Conservation (phyloP, 2,797 vertebrate species). For the Clarias laeviceps region DNA sequence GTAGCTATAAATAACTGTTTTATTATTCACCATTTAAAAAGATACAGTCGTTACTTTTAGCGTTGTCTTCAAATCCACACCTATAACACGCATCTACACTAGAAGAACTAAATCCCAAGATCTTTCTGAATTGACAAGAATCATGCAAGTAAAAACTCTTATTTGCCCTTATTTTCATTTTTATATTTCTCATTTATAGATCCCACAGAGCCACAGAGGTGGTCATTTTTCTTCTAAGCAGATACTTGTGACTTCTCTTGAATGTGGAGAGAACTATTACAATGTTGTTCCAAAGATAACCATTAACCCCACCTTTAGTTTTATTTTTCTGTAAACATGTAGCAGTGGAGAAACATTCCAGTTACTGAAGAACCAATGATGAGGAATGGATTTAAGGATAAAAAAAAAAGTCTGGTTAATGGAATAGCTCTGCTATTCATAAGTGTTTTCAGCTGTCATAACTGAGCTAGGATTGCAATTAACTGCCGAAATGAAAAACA, state of each 20-base stretch:
- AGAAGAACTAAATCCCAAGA: neutral
- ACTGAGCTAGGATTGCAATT: neutral
- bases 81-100: neutral
- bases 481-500: neutral
- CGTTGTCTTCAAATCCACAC: neutral
- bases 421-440: slow-evolving; percentile 16
- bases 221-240: neutral
- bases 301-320: neutral
- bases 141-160: neutral
- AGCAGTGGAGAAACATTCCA: neutral
- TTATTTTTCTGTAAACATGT: neutral
- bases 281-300: neutral
- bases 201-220: neutral
- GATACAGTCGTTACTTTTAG: neutral
- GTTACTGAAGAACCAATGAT: neutral
- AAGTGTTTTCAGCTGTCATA: neutral
- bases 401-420: neutral
- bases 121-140: neutral
- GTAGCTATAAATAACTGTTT: neutral
- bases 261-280: neutral
- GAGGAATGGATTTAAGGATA: neutral
- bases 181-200: neutral
- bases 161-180: neutral
- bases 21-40: neutral
- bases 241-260: neutral